Percentiles rank a stretch among this genome's conserved stretches.
phyloP scores from a whole-genome alignment of 1,140 invertebrate species.

The Planococcus citri region DNA sequence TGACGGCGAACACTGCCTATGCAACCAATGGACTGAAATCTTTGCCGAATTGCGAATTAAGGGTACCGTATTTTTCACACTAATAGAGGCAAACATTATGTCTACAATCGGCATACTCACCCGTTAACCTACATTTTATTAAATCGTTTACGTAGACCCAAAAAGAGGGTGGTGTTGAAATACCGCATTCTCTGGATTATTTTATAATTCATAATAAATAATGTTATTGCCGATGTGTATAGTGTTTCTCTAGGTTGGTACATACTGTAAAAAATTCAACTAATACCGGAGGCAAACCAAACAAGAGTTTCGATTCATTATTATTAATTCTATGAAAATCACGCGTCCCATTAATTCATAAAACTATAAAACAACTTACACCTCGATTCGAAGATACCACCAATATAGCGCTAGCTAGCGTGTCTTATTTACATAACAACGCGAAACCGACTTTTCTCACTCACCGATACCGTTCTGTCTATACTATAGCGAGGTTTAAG shows the following conservation, averaged over 20 bases:
- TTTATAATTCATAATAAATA: too few relatives aligned
- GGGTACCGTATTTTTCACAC: not conserved
- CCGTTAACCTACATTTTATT: conserved; percentile 15
- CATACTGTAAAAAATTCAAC: too few relatives aligned
- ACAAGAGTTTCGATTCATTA: not conserved
- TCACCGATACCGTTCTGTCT: not conserved
- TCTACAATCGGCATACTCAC: not conserved
- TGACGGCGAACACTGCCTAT: not conserved
- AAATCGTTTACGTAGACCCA: too few relatives aligned
- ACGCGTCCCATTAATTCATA: not conserved
- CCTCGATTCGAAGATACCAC: not conserved
- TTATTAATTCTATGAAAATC: not conserved
- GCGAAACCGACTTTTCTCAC: not conserved
- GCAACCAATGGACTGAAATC: conserved; percentile 13
- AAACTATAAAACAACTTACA: not conserved
- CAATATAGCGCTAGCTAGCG: not conserved
- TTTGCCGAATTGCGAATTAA: not conserved
- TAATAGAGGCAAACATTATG: not conserved
- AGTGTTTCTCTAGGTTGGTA: too few relatives aligned
- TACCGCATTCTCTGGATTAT: too few relatives aligned
- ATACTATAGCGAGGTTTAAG: too few relatives aligned
- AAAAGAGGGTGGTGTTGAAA: too few relatives aligned
- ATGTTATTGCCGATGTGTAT: too few relatives aligned
- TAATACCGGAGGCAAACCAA: not conserved
- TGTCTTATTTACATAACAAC: conserved; percentile 4